Evolutionary conservation across 2,888 invertebrate species (phyloP), one percentile per base, ranked within the genome.

Genomic region (Euzetes globulus): DNA sequence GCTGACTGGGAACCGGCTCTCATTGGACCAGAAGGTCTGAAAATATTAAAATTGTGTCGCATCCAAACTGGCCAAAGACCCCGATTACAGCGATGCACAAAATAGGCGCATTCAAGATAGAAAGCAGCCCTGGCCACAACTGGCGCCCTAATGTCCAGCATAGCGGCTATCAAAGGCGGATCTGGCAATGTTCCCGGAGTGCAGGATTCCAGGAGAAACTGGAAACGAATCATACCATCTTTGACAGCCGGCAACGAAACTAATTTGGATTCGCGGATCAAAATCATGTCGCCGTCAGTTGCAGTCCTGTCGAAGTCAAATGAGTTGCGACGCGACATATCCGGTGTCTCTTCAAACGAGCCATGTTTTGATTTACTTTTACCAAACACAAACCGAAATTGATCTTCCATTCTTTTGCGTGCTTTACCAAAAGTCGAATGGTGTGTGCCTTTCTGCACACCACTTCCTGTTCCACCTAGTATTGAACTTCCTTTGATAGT

Each of bases 51-150:
- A 81, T 90, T 91, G 11, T 92, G 88, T 83, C 94, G 94, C 88
- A 97, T 91, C 97, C 99, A 99, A 74, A 90, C 88, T 0, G 99
- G 98, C 99, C 99, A 99, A 79, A 95, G 94, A 0, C 97, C 97
- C 81, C 93, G 92, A 83, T 98, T 99, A 83, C 99, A 99, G 78
- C 93, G 89, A 81, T 98, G 96, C 1, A 99, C 97, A 79, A 98
- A 91, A 82, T 96, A 91, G 0, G 96, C 91, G 82, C 97, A 97
- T 83, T 99, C 99, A 76, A 99, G 83, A 9, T 98, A 84, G 73
- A 98, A 87, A 0, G 93, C 90, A 4, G 99, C 98, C 81, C 97
- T 86, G 0, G 95, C 89, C 0, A 97, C 90, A 0, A 98, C 89
- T 0, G 98, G 95, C 0, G 98, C 94, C 82, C 95, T 90, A 87